Evolutionary conservation across 2,888 invertebrate genomes (phyloP).

Genomic region (Thymelicus sylvestris): DNA sequence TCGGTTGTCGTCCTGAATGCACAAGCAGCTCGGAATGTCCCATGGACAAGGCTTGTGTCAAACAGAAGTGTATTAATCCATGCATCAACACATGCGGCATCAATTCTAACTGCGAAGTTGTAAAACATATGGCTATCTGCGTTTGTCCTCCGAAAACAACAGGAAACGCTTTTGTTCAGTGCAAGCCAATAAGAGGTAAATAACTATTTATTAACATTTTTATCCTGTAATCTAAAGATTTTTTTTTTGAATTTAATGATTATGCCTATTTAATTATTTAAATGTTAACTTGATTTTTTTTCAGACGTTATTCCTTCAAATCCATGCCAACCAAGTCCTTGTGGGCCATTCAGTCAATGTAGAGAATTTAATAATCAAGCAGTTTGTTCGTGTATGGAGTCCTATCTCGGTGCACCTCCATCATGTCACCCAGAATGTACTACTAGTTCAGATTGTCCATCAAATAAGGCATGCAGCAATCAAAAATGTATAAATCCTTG

Average conservation of each 20-base stretch:
- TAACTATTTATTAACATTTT: slow-evolving; percentile 8
- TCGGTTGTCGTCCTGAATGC: slow-evolving; percentile 90
- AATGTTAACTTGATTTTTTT: slow-evolving; percentile 41
- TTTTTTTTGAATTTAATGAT: background rate
- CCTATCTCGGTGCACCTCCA: slow-evolving; percentile 87
- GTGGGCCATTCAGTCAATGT: slow-evolving; percentile 87
- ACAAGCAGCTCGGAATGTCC: slow-evolving; percentile 89
- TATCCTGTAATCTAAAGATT: background rate
- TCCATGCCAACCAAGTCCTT: slow-evolving; percentile 87
- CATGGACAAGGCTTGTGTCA: slow-evolving; percentile 88
- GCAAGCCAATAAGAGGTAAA: slow-evolving; percentile 84
- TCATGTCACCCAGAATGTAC: slow-evolving; percentile 90
- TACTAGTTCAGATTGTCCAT: slow-evolving; percentile 88
- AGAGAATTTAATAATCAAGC: slow-evolving; percentile 86
- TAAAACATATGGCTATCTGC: slow-evolving; percentile 91
- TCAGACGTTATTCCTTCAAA: slow-evolving; percentile 72
- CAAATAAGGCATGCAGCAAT: slow-evolving; percentile 88
- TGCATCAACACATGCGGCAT: slow-evolving; percentile 91
- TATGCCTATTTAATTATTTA: no score
- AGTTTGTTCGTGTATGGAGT: slow-evolving; percentile 87
- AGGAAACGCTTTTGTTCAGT: slow-evolving; percentile 90
- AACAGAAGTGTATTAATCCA: slow-evolving; percentile 88
- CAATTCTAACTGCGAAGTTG: slow-evolving; percentile 89
- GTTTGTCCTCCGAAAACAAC: slow-evolving; percentile 88
- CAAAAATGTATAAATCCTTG: slow-evolving; percentile 90